Evolutionary conservation across 1,140 invertebrate species (phyloP).

Genomic region (Cardiocondyla obscurior): DNA sequence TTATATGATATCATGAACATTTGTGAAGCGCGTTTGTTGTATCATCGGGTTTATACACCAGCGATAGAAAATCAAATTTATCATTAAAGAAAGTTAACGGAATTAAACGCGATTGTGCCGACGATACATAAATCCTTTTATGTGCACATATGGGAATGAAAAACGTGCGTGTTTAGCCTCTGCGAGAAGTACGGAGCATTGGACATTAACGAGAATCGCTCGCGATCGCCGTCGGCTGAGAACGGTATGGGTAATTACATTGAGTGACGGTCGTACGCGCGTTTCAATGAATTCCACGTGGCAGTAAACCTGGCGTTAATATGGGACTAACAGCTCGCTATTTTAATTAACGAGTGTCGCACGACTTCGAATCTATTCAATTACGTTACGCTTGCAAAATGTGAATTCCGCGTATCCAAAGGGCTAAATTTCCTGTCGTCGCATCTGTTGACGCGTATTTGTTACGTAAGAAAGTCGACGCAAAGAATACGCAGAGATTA

Average conservation of each 20-base stretch:
- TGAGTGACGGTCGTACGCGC: conserved; percentile 55
- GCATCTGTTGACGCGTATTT: neutral
- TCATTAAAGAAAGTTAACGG: conserved; percentile 62
- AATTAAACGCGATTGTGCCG: conserved; percentile 51
- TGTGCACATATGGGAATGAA: conserved; percentile 6
- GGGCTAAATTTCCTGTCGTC: neutral
- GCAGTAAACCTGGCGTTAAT: conserved; percentile 81
- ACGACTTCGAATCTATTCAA: conserved; percentile 38
- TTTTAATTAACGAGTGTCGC: conserved; percentile 81
- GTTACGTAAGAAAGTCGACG: neutral
- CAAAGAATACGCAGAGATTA: neutral
- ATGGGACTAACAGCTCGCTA: conserved; percentile 79
- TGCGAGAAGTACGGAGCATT: neutral
- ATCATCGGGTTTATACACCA: conserved; percentile 19
- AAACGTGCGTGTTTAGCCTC: conserved; percentile 47
- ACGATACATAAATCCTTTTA: conserved; percentile 33
- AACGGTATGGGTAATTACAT: conserved; percentile 75
- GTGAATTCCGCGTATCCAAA: neutral
- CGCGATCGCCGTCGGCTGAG: conserved; percentile 56
- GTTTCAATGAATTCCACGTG: conserved; percentile 79
- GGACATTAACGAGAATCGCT: conserved; percentile 68
- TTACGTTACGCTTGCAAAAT: conserved; percentile 17
- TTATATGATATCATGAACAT: conserved; percentile 12
- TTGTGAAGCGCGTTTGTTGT: neutral
- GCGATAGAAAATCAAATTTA: conserved; percentile 55